Conservation (phyloP, 2,113 vertebrate species). For the Xiphophorus hellerii region DNA sequence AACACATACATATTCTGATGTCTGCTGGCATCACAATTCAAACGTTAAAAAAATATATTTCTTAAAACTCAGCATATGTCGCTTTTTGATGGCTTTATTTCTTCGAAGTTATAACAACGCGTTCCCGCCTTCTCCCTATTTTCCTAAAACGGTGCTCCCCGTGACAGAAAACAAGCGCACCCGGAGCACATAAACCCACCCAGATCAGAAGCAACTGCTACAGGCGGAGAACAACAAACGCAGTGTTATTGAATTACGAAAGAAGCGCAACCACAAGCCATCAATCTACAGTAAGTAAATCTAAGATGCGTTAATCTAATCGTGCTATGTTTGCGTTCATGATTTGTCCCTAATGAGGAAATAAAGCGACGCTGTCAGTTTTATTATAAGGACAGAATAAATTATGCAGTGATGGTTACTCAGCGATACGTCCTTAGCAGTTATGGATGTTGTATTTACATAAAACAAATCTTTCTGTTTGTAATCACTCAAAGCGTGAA, state of each 20-base stretch:
- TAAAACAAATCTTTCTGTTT: background rate
- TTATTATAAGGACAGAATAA: background rate
- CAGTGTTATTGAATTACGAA: background rate
- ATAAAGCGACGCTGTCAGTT: background rate
- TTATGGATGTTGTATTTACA: background rate
- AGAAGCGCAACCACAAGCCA: background rate
- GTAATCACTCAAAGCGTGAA: background rate
- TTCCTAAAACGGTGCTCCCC: background rate
- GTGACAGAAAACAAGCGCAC: constrained; percentile 39
- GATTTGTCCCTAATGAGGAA: background rate
- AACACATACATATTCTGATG: too few relatives aligned
- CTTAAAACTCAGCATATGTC: background rate
- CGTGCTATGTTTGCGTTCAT: background rate
- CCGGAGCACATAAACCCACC: background rate
- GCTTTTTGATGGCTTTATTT: background rate
- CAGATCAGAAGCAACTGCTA: background rate
- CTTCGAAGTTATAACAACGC: background rate
- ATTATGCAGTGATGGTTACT: constrained; percentile 1
- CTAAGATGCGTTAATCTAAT: background rate
- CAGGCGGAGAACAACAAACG: constrained; percentile 7
- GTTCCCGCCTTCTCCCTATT: background rate
- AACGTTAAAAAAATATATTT: background rate
- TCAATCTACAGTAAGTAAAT: constrained; percentile 27
- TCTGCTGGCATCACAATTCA: background rate
- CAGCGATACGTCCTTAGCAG: background rate